phyloP scores from a whole-genome alignment of 2,797 vertebrate genomes.

The Glossophaga mutica region DNA sequence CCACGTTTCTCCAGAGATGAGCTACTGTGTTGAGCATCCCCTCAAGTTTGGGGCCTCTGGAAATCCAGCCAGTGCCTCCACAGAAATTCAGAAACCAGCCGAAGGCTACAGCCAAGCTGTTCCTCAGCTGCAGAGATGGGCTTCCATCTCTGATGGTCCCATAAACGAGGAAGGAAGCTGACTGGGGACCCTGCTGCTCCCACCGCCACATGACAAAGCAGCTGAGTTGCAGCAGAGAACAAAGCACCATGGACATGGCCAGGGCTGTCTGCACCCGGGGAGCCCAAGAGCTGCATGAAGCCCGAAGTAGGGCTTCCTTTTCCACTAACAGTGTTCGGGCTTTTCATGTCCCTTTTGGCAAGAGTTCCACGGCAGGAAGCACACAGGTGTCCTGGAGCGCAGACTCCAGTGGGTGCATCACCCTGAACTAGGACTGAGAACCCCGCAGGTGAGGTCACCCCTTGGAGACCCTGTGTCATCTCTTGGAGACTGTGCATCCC shows the following conservation, averaged over 20 bases:
- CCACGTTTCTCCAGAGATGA: fast-evolving
- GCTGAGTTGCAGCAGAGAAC: background rate
- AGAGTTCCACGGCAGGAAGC: background rate
- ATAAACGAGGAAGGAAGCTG: background rate
- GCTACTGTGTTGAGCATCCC: background rate
- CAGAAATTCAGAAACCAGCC: background rate
- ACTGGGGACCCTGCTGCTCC: background rate
- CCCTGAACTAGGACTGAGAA: background rate
- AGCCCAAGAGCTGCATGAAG: fast-evolving
- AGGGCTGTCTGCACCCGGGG: background rate
- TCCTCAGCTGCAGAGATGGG: background rate
- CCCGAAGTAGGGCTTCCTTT: background rate
- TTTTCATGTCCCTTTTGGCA: background rate
- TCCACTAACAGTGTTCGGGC: background rate
- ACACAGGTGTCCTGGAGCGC: background rate
- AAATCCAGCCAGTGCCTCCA: background rate
- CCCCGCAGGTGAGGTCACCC: background rate
- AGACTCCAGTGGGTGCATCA: background rate
- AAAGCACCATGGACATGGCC: fast-evolving
- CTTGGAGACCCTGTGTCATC: background rate
- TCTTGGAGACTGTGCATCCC: background rate
- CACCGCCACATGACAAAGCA: background rate
- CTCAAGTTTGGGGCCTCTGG: background rate
- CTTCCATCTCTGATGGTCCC: background rate
- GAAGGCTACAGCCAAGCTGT: background rate